These are phyloP conservation scores for Noctuana brunneofusca DNA, from an alignment of 2,888 invertebrate genomes.

Conservation along the genomic window DNA sequence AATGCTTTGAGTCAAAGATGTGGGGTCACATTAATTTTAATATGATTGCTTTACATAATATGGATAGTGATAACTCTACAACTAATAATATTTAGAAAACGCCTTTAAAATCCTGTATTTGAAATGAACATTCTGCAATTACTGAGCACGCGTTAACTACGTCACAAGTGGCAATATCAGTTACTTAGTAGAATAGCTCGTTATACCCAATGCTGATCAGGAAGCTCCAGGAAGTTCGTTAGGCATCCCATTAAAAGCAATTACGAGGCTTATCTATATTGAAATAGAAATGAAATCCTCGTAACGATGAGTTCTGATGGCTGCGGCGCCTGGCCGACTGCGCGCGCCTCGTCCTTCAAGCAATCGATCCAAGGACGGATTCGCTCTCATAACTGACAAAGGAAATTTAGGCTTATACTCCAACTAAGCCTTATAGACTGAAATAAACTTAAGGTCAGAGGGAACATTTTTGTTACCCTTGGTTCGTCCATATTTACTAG, in stretches of 20 bases:
- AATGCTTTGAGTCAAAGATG: no score
- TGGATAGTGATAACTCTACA: no score
- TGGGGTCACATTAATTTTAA: no score
- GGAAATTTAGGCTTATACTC: neutral
- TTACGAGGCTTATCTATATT: neutral
- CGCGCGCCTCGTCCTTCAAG: conserved; percentile 27
- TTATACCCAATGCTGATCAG: neutral
- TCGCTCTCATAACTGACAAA: conserved; percentile 10
- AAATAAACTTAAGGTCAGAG: no score
- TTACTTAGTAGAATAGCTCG: neutral
- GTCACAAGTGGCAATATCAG: neutral
- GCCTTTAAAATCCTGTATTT: no score
- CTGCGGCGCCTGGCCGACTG: conserved; percentile 18
- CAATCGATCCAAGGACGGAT: conserved; percentile 31
- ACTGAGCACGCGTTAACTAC: neutral
- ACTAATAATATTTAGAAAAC: no score
- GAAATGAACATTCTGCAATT: no score
- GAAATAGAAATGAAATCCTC: neutral
- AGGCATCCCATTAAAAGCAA: neutral
- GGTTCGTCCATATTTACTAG: no score
- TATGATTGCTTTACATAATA: no score
- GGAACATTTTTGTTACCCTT: no score
- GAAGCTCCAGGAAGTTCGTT: neutral
- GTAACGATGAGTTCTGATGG: neutral
- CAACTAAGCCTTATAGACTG: no score